Evolutionary conservation across 2,113 vertebrate species (phyloP), one percentile per base, ranked within the genome.

Genomic region (Muscicapa adusta): DNA sequence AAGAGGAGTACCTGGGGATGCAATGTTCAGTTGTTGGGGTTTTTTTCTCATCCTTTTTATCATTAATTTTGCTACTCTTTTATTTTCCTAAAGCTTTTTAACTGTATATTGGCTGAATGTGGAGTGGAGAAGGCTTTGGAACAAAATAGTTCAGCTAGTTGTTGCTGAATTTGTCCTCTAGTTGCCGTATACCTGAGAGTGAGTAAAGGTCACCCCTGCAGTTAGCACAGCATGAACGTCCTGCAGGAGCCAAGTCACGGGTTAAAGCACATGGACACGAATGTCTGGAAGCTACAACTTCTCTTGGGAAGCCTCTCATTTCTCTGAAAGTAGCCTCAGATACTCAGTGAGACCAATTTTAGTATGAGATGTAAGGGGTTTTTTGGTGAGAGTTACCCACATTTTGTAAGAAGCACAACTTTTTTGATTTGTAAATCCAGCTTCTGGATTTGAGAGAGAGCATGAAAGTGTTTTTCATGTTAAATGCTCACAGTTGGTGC

Each of bases 191-290:
- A 93, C 48, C 67, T 77, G 63, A 33, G 42, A 66, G 56, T 40
- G 19, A 77, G 20, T 91, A 56, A 91, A 97, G 95, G 94, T 96
- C 90, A 96, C 94, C 85, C 74, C 82, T 90, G 45, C 40, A 65
- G 67, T 22, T 86, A 86, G 7, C 75, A 84, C 67, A 76, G 66
- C 4, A 4, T 71, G 78, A 24, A 82, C 77, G 53, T 45, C 56
- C 54, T 65, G 58, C 58, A 51, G 63, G 34, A 96, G 81, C 89
- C 89, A 97, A 90, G 82, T 77, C 67, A 80, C 2, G 6, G 47
- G 71, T 71, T 94, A 31, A 85, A 90, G 29, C 3, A 42, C 68
- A 50, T 72, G 62, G 47, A 31, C 6, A 2, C 19, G n/a, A 68
- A 57, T 20, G 14, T 60, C 34, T 54, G 53, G 31, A 71, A 12